Conservation (phyloP, 2,888 invertebrate genomes). For the Leucophora obtusa region DNA sequence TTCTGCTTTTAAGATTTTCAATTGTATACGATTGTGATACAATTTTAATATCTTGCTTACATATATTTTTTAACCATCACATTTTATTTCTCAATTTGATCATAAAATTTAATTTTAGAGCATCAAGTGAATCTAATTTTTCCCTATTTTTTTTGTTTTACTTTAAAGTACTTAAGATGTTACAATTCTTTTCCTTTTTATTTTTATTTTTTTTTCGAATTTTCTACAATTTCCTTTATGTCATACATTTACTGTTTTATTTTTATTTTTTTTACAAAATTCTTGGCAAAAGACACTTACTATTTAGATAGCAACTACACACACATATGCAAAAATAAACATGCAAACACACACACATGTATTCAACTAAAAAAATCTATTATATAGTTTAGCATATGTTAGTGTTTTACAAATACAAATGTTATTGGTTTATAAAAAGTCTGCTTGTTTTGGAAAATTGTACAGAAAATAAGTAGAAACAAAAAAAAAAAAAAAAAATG, state of each 20-base stretch:
- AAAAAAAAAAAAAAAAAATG: not conserved
- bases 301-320: constrained; percentile 35
- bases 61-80: too few species aligned
- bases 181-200: constrained; percentile 27
- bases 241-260: constrained; percentile 38
- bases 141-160: constrained; percentile 20
- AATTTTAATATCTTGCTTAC: too few species aligned
- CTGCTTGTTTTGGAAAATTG: constrained; percentile 49
- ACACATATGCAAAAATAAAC: not conserved
- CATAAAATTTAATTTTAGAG: not conserved
- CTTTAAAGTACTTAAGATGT: constrained; percentile 56
- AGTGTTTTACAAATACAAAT: constrained; percentile 62
- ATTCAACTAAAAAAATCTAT: constrained; percentile 51
- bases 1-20: too few species aligned
- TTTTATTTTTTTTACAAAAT: not conserved
- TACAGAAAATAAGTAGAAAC: constrained; percentile 3
- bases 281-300: constrained; percentile 55
- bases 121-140: not conserved
- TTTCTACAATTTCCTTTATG: constrained; percentile 55
- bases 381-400: constrained; percentile 63
- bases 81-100: not conserved
- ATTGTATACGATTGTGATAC: too few species aligned
- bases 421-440: constrained; percentile 60
- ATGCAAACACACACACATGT: constrained; percentile 10
- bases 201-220: constrained; percentile 23